phyloP scores from a whole-genome alignment of 2,113 vertebrate genomes.

The Proterorhinus semilunaris region DNA sequence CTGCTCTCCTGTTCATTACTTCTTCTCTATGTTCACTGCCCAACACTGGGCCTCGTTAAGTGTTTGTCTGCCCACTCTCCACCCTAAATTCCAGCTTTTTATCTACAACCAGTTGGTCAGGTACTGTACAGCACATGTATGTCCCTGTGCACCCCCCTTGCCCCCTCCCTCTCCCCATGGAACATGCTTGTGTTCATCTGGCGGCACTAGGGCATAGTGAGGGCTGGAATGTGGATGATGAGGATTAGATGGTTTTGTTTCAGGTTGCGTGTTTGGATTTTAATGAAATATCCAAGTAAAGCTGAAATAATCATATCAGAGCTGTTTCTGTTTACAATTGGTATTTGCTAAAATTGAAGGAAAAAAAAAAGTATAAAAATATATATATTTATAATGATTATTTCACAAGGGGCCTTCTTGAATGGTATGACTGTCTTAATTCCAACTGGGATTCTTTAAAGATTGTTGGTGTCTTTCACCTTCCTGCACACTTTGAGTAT shows the following conservation, averaged over 20 bases:
- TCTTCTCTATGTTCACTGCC: slow-evolving; percentile 99
- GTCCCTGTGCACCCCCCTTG: slow-evolving; percentile 53
- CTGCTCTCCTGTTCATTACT: slow-evolving; percentile 98
- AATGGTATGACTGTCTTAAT: slow-evolving; percentile 25
- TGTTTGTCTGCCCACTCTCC: slow-evolving; percentile 98
- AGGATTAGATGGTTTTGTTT: slow-evolving; percentile 25
- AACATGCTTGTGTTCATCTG: slow-evolving; percentile 90
- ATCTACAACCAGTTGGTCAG: slow-evolving; percentile 99
- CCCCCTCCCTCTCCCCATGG: slow-evolving; percentile 81
- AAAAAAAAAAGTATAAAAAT: slow-evolving; percentile 30
- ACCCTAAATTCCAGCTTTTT: slow-evolving; percentile 99
- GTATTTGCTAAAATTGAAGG: not conserved
- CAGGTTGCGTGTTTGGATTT: slow-evolving; percentile 39
- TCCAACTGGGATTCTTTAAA: slow-evolving; percentile 37
- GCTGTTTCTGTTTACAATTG: slow-evolving; percentile 12
- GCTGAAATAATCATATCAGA: slow-evolving; percentile 59
- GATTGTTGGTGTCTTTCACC: slow-evolving; percentile 23
- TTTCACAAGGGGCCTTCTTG: slow-evolving; percentile 55
- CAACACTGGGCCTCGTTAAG: slow-evolving; percentile 98
- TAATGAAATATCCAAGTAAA: slow-evolving; percentile 47
- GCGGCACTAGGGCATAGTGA: slow-evolving; percentile 49
- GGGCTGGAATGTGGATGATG: slow-evolving; percentile 48
- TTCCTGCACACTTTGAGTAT: not conserved
- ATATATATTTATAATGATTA: slow-evolving; percentile 19
- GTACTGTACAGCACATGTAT: slow-evolving; percentile 85